These are phyloP conservation scores for Cosmia pyralina DNA, from an alignment of 2,888 invertebrate genomes.

Conservation along the genomic window DNA sequence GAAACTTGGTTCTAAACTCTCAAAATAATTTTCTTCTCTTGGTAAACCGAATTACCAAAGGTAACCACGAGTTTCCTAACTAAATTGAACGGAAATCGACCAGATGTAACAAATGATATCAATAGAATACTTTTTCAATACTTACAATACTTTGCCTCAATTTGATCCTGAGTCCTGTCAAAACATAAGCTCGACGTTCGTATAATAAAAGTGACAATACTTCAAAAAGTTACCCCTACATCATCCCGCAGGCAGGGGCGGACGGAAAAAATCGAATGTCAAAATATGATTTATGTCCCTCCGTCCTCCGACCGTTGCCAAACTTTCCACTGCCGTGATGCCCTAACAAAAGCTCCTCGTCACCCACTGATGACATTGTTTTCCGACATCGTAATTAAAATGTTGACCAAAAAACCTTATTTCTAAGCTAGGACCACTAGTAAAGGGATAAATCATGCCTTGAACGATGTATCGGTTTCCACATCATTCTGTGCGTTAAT, in stretches of 20 bases:
- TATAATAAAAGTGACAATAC: constrained; percentile 61
- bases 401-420: constrained; percentile 6
- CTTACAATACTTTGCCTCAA: constrained; percentile 20
- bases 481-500: not conserved
- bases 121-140: constrained; percentile 30
- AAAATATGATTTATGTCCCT: constrained; percentile 78
- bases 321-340: constrained; percentile 64
- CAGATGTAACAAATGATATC: constrained; percentile 1
- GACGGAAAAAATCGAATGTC: constrained; percentile 79
- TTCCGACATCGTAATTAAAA: constrained; percentile 45
- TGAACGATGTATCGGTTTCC: not conserved
- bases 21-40: too few species aligned
- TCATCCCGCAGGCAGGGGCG: constrained; percentile 64
- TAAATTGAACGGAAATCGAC: constrained; percentile 12
- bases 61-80: not conserved
- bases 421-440: not conserved
- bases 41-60: not conserved
- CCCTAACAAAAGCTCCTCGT: constrained; percentile 67
- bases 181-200: constrained; percentile 30
- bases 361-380: constrained; percentile 57
- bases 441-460: not conserved
- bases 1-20: not conserved
- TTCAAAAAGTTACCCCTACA: constrained; percentile 67
- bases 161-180: constrained; percentile 33
- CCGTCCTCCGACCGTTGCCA: constrained; percentile 64